Conservation (phyloP, 1,140 invertebrate genomes). For the Camponotus pennsylvanicus region DNA sequence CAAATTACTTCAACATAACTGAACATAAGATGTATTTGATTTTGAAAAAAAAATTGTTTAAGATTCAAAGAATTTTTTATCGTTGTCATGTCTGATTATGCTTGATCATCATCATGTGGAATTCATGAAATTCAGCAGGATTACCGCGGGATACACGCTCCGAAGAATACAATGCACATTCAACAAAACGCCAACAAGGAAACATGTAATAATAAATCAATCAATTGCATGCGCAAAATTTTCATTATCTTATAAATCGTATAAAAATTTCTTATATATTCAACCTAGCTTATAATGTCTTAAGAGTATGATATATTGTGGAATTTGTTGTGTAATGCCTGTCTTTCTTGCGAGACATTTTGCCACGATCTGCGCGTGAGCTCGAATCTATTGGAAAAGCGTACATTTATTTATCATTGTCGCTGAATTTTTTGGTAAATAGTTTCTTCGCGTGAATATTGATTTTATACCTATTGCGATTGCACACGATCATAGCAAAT, state of each 20-base stretch:
- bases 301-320: conserved; percentile 65
- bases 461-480: not conserved
- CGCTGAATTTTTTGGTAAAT: not conserved
- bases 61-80: not conserved
- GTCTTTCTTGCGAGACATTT: conserved; percentile 38
- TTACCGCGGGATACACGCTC: conserved; percentile 24
- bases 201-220: conserved; percentile 75
- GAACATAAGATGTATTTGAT: not conserved
- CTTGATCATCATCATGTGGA: not conserved
- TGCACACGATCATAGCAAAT: not conserved
- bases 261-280: conserved; percentile 75
- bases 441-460: not conserved
- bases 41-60: not conserved
- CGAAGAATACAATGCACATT: conserved; percentile 50
- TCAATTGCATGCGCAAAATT: conserved; percentile 57
- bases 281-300: conserved; percentile 72
- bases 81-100: too few relatives aligned
- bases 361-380: conserved; percentile 45
- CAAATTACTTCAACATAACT: conserved; percentile 13
- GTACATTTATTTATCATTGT: not conserved
- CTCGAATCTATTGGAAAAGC: conserved; percentile 28
- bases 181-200: conserved; percentile 76
- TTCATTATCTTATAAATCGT: conserved; percentile 76
- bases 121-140: conserved; percentile 19
- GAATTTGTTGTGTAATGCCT: conserved; percentile 68